Conservation (phyloP, 2,797 vertebrate genomes). For the Hephaestus fuliginosus region DNA sequence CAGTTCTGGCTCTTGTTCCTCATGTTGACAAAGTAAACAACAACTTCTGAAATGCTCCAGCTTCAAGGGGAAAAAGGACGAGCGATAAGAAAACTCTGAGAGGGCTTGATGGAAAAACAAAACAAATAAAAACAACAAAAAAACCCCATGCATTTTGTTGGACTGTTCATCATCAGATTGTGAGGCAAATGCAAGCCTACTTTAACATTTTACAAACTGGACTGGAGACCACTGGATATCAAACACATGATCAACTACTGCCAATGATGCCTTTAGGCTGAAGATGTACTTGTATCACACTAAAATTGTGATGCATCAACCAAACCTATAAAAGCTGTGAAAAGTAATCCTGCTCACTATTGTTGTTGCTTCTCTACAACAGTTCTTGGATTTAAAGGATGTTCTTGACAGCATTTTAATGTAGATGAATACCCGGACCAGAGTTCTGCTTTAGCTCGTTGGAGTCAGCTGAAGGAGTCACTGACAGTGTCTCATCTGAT, state of each 20-base stretch:
- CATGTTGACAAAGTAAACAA: constrained; percentile 25
- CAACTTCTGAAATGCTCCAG: constrained; percentile 28
- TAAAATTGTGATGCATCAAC: background rate
- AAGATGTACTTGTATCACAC: constrained; percentile 4
- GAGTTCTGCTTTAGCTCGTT: no score
- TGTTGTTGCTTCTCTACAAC: background rate
- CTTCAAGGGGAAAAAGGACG: constrained; percentile 8
- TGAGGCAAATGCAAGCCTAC: background rate
- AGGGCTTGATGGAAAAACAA: background rate
- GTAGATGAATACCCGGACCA: no score
- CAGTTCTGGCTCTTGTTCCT: background rate
- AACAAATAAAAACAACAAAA: background rate
- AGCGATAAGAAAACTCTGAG: background rate
- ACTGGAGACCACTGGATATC: background rate
- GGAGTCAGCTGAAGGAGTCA: no score
- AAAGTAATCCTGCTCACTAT: background rate
- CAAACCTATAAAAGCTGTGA: background rate
- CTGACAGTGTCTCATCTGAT: no score
- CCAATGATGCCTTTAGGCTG: constrained; percentile 18
- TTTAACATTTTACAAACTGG: background rate
- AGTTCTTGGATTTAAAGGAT: background rate
- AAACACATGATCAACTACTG: constrained; percentile 15
- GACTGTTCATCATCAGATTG: background rate
- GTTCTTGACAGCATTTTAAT: no score
- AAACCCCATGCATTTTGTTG: background rate